Percentiles rank a stretch among this genome's conserved stretches.
phyloP scores from a whole-genome alignment of 2,113 vertebrate genomes.

The Oncorhynchus tshawytscha region DNA sequence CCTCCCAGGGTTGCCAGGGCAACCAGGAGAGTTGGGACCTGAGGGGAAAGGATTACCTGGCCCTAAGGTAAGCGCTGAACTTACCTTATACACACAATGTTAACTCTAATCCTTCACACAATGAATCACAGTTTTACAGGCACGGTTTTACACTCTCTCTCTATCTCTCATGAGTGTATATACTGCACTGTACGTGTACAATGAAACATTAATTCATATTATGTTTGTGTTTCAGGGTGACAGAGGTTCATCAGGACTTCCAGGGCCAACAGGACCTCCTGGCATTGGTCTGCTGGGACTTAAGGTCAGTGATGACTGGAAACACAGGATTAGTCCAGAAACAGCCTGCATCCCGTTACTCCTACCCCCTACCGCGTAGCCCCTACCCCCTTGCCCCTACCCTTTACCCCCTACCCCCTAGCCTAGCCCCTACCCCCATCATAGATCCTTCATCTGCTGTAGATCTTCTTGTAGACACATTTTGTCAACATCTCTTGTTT shows the following conservation, averaged over 20 bases:
- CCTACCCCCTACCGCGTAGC: not conserved
- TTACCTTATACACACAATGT: not conserved
- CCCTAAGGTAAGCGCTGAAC: constrained; percentile 71
- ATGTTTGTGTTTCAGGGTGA: constrained; percentile 72
- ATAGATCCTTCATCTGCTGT: too few relatives aligned
- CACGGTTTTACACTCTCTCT: too few relatives aligned
- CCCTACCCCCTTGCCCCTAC: too few relatives aligned
- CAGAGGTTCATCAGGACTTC: constrained; percentile 68
- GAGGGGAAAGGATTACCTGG: constrained; percentile 79
- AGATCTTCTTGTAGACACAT: too few relatives aligned
- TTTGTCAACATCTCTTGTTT: too few relatives aligned
- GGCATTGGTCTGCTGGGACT: constrained; percentile 73
- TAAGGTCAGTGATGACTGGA: constrained; percentile 71
- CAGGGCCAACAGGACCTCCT: constrained; percentile 67
- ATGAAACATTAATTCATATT: not conserved
- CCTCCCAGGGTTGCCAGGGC: constrained; percentile 73
- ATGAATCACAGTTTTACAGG: not conserved
- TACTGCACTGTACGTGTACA: not conserved
- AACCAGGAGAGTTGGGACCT: constrained; percentile 75
- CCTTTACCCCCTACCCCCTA: not conserved
- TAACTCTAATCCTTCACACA: not conserved
- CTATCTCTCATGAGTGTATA: too few relatives aligned
- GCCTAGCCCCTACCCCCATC: too few relatives aligned
- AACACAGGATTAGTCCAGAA: too few relatives aligned
- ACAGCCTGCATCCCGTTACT: not conserved